These are phyloP conservation scores for Sabellastarte sp. DNA, from an alignment of 2,888 invertebrate genomes.

Conservation along the genomic window DNA sequence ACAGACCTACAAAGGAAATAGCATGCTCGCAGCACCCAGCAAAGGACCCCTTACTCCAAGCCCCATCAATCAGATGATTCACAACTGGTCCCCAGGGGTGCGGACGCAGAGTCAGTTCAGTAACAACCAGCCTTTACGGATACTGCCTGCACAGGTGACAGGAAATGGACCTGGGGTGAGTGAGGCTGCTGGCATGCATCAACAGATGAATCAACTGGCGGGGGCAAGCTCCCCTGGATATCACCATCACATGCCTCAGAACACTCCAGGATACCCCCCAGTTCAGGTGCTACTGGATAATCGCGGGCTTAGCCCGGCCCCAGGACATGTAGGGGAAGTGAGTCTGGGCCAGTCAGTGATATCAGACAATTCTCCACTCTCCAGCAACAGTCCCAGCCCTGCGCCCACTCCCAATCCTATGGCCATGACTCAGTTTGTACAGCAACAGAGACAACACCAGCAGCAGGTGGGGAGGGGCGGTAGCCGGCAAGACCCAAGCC, in stretches of 20 bases:
- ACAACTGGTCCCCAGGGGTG: too few relatives aligned
- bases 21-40: not conserved
- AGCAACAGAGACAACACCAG: not conserved
- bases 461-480: not conserved
- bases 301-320: not conserved
- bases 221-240: slow-evolving; percentile 42
- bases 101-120: too few relatives aligned
- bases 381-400: slow-evolving; percentile 28
- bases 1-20: slow-evolving; percentile 64
- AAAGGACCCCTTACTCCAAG: slow-evolving; percentile 1
- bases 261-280: not conserved
- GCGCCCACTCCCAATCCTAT: slow-evolving; percentile 18
- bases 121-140: too few relatives aligned
- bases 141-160: too few relatives aligned
- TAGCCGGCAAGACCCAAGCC: slow-evolving; percentile 66
- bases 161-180: too few relatives aligned
- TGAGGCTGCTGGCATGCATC: too few relatives aligned
- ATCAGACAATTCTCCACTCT: slow-evolving; percentile 17
- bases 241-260: not conserved
- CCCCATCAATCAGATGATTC: too few relatives aligned
- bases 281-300: not conserved
- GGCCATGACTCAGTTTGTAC: not conserved
- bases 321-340: not conserved
- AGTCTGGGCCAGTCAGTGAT: not conserved
- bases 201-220: slow-evolving; percentile 45